Percentiles rank a stretch among this genome's conserved stretches.
Evolutionary conservation across 2,888 invertebrate genomes (phyloP).

Genomic region (Rhingia campestris): DNA sequence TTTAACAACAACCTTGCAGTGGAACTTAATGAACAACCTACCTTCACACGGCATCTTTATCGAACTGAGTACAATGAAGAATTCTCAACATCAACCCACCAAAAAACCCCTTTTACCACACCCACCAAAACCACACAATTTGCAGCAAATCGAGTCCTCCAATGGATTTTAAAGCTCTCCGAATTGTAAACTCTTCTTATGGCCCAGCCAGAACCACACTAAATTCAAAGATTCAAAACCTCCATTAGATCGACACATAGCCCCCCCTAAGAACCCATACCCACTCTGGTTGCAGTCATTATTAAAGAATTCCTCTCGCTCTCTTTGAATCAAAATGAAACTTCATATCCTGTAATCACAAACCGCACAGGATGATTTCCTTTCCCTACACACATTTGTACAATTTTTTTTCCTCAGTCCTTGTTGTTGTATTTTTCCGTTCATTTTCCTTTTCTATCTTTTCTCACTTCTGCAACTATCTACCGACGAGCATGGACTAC

Average conservation of each 20-base stretch:
- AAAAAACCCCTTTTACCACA: too few species aligned
- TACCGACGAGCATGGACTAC: too few species aligned
- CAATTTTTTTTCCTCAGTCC: background rate
- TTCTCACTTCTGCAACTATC: constrained; percentile 38
- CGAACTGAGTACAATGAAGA: background rate
- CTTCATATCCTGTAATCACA: constrained; percentile 44
- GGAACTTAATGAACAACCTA: too few species aligned
- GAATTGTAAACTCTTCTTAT: background rate
- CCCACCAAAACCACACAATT: background rate
- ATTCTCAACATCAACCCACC: background rate
- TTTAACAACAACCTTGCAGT: too few species aligned
- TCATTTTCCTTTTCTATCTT: background rate
- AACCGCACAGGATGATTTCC: constrained; percentile 43
- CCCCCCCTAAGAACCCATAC: background rate
- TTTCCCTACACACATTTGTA: constrained; percentile 17
- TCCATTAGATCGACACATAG: constrained; percentile 4
- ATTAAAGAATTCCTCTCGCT: constrained; percentile 27
- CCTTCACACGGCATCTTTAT: too few species aligned
- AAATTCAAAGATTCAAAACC: constrained; percentile 21
- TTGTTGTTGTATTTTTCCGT: background rate
- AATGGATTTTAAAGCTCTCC: too few species aligned
- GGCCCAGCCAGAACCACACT: background rate
- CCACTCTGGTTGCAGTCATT: constrained; percentile 51
- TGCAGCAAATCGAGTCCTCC: background rate
- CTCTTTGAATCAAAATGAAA: constrained; percentile 60